phyloP scores from a whole-genome alignment of 2,888 invertebrate species.

The Eurytoma adleriae region DNA sequence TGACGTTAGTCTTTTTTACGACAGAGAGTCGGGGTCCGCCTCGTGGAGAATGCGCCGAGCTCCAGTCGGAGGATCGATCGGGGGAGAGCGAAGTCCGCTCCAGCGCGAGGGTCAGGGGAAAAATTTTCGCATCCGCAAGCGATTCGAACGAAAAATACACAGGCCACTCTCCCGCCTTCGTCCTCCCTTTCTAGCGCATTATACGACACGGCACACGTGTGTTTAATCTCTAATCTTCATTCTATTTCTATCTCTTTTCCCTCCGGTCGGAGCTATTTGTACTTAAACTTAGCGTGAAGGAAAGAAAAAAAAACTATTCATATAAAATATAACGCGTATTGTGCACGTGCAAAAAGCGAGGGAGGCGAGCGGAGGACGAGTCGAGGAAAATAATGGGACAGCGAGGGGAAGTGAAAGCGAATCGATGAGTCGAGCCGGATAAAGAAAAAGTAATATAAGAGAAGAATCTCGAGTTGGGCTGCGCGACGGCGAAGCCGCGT shows the following conservation, averaged over 20 bases:
- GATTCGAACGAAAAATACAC: background rate
- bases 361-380: background rate
- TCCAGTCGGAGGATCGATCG: too few species aligned
- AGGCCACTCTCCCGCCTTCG: background rate
- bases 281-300: conserved; percentile 48
- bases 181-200: conserved; percentile 38
- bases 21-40: too few species aligned
- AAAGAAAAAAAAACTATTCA: conserved; percentile 32
- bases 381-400: background rate
- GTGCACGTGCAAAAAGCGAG: background rate
- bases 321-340: conserved; percentile 12
- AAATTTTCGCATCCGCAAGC: background rate
- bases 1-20: conserved; percentile 14
- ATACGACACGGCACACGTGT: background rate
- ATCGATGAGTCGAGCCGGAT: background rate
- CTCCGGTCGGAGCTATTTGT: conserved; percentile 41
- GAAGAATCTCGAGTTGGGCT: background rate
- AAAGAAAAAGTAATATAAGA: background rate
- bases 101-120: too few species aligned
- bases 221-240: conserved; percentile 27
- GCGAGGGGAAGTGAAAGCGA: background rate
- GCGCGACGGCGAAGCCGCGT: conserved; percentile 18
- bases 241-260: conserved; percentile 44
- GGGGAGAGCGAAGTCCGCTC: too few species aligned
- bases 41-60: too few species aligned